These are phyloP conservation scores for Sorex fumeus DNA, from an alignment of 2,113 vertebrate genomes.

Conservation along the genomic window DNA sequence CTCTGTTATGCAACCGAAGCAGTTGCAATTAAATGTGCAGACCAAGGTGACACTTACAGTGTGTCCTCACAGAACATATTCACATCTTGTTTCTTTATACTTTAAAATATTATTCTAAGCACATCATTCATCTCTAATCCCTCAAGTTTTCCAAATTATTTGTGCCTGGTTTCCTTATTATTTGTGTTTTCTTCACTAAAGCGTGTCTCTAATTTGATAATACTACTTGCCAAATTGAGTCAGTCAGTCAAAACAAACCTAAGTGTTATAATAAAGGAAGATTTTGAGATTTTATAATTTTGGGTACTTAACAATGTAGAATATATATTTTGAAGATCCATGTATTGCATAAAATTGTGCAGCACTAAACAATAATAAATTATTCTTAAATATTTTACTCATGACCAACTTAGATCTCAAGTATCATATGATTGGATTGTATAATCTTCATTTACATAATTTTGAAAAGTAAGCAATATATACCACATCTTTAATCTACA, in stretches of 20 bases:
- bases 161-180: neutral
- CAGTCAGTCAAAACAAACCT: neutral
- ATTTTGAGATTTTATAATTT: neutral
- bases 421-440: neutral
- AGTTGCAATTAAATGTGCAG: fast-evolving
- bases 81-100: neutral
- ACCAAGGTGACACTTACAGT: neutral
- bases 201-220: neutral
- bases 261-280: neutral
- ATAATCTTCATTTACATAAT: neutral
- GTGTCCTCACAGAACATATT: neutral
- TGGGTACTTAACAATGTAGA: neutral
- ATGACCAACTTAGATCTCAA: neutral
- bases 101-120: neutral
- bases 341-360: neutral
- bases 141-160: neutral
- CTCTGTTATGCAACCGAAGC: neutral
- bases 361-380: neutral
- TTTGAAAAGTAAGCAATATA: neutral
- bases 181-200: neutral
- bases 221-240: too few species aligned
- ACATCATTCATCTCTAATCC: neutral
- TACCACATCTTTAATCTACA: neutral
- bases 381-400: neutral
- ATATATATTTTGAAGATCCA: neutral